Evolutionary conservation across 2,888 invertebrate genomes (phyloP).

Genomic region (Parasteatoda lunata): DNA sequence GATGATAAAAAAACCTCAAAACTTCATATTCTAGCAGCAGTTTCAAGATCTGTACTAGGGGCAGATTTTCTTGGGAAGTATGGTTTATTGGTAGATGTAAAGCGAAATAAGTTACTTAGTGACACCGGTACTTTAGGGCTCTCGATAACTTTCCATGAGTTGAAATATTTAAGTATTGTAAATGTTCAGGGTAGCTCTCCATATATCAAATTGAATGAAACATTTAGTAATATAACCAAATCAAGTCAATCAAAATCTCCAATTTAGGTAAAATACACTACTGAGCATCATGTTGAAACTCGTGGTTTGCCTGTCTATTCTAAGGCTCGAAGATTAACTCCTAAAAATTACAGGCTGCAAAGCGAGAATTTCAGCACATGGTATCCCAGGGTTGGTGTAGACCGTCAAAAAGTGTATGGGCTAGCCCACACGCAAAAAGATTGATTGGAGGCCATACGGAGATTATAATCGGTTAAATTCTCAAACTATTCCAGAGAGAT

Average conservation of each 20-base stretch:
- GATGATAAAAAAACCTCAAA: background rate
- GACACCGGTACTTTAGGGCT: too few relatives aligned
- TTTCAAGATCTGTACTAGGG: too few relatives aligned
- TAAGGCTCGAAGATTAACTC: background rate
- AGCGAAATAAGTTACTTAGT: too few relatives aligned
- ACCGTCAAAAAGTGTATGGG: conserved; percentile 1
- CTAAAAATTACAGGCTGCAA: background rate
- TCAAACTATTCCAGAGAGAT: too few relatives aligned
- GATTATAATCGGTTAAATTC: background rate
- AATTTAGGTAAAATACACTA: background rate
- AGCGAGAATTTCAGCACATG: background rate
- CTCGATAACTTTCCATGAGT: too few relatives aligned
- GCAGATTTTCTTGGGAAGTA: too few relatives aligned
- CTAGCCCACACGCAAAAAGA: background rate
- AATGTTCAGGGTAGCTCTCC: too few relatives aligned
- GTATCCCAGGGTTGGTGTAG: background rate
- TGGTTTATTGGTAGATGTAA: too few relatives aligned
- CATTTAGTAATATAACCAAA: background rate
- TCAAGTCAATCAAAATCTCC: background rate
- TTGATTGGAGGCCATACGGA: background rate
- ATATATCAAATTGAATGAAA: too few relatives aligned
- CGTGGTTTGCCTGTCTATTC: background rate
- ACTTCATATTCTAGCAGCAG: too few relatives aligned
- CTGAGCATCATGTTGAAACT: background rate
- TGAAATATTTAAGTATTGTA: too few relatives aligned